Percentiles rank a stretch among this genome's conserved stretches.
Evolutionary conservation across 2,888 invertebrate genomes (phyloP).

Genomic region (Drosophila bunnanda): DNA sequence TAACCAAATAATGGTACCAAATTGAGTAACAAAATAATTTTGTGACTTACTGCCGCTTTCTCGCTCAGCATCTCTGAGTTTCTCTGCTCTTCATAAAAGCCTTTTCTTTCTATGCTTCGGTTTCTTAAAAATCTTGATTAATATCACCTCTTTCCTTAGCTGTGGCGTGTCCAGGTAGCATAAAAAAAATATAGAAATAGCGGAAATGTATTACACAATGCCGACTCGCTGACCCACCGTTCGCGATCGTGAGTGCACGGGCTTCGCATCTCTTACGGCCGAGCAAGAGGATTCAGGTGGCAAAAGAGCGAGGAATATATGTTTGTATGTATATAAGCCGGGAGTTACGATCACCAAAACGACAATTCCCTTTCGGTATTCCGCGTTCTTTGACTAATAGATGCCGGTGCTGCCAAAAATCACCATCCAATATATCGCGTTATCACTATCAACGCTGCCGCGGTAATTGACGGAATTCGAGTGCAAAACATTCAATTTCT

Average conservation of each 20-base stretch:
- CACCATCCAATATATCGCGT: constrained; percentile 2
- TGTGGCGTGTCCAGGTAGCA: not conserved
- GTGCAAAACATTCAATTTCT: constrained; percentile 70
- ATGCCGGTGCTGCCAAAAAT: constrained; percentile 1
- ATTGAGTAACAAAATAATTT: too few species aligned
- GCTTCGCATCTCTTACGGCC: constrained; percentile 20
- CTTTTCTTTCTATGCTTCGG: not conserved
- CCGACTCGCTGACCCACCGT: not conserved
- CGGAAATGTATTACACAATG: constrained; percentile 25
- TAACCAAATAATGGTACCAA: too few species aligned
- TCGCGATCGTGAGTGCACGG: constrained; percentile 22
- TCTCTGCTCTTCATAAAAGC: not conserved
- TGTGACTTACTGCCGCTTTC: not conserved
- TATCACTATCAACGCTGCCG: constrained; percentile 8
- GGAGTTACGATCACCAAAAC: constrained; percentile 16
- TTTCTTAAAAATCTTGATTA: not conserved
- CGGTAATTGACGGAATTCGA: constrained; percentile 28
- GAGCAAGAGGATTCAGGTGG: not conserved
- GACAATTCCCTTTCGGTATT: not conserved
- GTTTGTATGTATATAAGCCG: not conserved
- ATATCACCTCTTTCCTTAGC: not conserved
- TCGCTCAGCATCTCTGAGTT: not conserved
- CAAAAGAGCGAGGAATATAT: constrained; percentile 7
- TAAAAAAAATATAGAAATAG: not conserved
- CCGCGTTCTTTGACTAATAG: not conserved